Evolutionary conservation across 92 coral and sea anemone species (phyloP), one percentile per base, ranked within the genome.

Genomic region (Paragorgia papillata): DNA sequence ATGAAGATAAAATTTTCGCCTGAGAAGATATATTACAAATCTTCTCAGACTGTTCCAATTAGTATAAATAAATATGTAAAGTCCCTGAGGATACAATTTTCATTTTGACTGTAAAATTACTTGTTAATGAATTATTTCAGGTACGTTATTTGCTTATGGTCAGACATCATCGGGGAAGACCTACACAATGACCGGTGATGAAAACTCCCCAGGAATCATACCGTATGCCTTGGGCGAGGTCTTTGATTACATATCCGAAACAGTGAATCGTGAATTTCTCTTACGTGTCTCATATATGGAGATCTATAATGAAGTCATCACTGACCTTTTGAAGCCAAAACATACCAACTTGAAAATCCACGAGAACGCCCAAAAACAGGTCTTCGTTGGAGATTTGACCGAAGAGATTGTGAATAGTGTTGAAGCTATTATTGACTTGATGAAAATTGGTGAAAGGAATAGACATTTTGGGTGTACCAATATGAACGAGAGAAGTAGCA

Each of bases 111-210:
- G n/a, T n/a, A n/a, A n/a, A n/a, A n/a, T n/a, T n/a, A n/a, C n/a
- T n/a, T n/a, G n/a, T n/a, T n/a, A n/a, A n/a, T n/a, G n/a, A n/a
- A 10, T 58, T 76, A 43, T 55, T 19, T 2, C 49, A 90, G 97
- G 97, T 34, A 93, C 97, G 21, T 64, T 93, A n/a, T 93, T 93
- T 93, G 97, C 97, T 0, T 93, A 93, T 76, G 97, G 97, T 1
- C 97, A 93, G 59, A 93, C 97, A 0, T 86, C 97, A 25, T 90
- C 97, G 9, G 97, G 97, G 1, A 93, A 93, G 49, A 93, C 97
- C 0, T 68, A 84, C 61, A 93, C 97, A 9, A 93, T 93, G 97
- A 68, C 85, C 67, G 97, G 97, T 25, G 86, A 86, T 46, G 63
- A 27, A 6, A 32, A 62, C 0, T 17, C 69, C 34, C 88, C 92